Evolutionary conservation across 1,140 invertebrate genomes (phyloP), one percentile per base, ranked within the genome.

Genomic region (Heliconius hermathena): DNA sequence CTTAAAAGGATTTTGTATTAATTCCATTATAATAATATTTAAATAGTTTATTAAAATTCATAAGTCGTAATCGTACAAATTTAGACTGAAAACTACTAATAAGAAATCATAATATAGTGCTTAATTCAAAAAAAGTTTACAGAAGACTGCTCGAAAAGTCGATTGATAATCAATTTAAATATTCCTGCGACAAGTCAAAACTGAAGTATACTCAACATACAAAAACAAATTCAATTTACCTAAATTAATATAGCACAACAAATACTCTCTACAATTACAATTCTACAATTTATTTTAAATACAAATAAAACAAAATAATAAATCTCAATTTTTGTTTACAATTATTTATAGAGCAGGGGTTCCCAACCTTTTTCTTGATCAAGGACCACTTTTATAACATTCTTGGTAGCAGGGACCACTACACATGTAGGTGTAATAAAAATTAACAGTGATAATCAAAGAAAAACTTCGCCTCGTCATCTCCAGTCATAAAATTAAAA

Each of bases 121-220:
- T 29, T 29, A 29, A 66, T 66, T 66, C 13, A n/a, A 66, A 26
- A 60, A 66, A 66, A 1, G 9, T 13, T 26, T 29, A 29, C 1
- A 22, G 9, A 66, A 66, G 60, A 66, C 60, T 66, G 60, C 60
- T 66, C 60, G 22, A 66, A 66, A 66, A 26, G 11, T 66, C 60
- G 60, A 66, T 66, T 66, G 60, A 29, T 26, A 66, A 26, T 22
- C 20, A 66, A 26, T 57, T 22, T 20, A 57, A 71, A 71, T 72
- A 71, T 36, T 71, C 13, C 16, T 46, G 3, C 13, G 13, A 16
- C 1, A 46, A 16, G 13, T 46, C 13, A 16, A 46, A 16, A 46
- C 16, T 16, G 13, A 46, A 16, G 41, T 71, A 33, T 20, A 71
- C 5, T 26, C 16, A 33, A 36, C 13, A 13, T 13, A 22, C 20